Evolutionary conservation across 2,888 invertebrate species (phyloP).

Genomic region (Lochmaea crataegi): DNA sequence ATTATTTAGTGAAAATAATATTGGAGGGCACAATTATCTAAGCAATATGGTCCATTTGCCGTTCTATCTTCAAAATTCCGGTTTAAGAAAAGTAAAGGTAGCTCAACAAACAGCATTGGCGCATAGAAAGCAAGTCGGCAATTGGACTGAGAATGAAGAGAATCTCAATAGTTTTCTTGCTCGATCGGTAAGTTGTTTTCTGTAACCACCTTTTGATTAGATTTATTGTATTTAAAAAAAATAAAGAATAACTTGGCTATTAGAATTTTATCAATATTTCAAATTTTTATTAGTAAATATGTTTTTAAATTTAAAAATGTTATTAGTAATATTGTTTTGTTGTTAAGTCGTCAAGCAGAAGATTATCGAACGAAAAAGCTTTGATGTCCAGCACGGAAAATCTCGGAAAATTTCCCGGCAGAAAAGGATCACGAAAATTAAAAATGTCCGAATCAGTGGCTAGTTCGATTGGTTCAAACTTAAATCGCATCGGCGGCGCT

Average conservation of each 20-base stretch:
- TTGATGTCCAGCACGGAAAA: conserved; percentile 89
- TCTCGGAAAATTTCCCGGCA: conserved; percentile 65
- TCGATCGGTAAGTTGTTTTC: conserved; percentile 63
- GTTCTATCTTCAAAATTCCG: conserved; percentile 97
- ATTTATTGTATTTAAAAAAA: too few species aligned
- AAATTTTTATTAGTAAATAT: too few species aligned
- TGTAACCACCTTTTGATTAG: not conserved
- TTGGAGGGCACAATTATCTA: conserved; percentile 94
- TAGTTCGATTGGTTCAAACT: conserved; percentile 89
- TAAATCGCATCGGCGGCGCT: conserved; percentile 79
- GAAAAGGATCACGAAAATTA: conserved; percentile 77
- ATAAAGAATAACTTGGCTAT: too few species aligned
- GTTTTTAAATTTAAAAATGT: too few species aligned
- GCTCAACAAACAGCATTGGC: conserved; percentile 83
- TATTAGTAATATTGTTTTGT: not conserved
- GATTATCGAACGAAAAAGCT: conserved; percentile 83
- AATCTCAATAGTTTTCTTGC: conserved; percentile 66
- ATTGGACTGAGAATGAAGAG: conserved; percentile 70
- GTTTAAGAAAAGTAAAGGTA: conserved; percentile 86
- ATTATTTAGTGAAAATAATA: conserved; percentile 89
- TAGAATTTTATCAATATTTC: too few species aligned
- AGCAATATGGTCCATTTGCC: conserved; percentile 97
- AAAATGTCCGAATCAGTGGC: conserved; percentile 90
- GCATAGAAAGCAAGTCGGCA: conserved; percentile 63
- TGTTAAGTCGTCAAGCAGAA: conserved; percentile 75